Evolutionary conservation across 2,113 vertebrate species (phyloP).

Genomic region (Cyanoliseus patagonus): DNA sequence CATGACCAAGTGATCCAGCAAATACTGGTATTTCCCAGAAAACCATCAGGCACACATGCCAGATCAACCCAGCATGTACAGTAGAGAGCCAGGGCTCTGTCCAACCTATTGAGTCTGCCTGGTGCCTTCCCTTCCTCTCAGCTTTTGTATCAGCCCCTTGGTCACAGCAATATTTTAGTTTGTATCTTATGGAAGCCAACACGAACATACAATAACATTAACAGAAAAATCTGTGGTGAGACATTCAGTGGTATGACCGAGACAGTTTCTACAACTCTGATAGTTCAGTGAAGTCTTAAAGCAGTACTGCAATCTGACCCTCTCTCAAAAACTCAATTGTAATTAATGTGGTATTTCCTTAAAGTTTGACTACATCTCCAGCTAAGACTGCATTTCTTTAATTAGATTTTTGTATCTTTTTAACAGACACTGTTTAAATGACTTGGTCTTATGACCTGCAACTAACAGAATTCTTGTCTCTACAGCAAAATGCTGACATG

Average conservation of each 20-base stretch:
- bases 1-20: neutral
- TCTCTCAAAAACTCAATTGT: neutral
- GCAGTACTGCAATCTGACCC: neutral
- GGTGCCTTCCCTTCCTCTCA: neutral
- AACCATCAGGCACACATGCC: neutral
- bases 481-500: neutral
- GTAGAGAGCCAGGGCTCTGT: neutral
- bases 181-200: neutral
- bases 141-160: neutral
- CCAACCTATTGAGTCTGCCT: accelerated
- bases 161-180: neutral
- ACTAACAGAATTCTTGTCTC: neutral
- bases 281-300: neutral
- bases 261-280: neutral
- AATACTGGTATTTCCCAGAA: neutral
- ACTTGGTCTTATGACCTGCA: neutral
- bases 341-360: neutral
- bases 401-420: neutral
- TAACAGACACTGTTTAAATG: neutral
- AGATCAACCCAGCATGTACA: accelerated
- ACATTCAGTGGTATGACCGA: neutral
- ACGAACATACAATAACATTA: accelerated
- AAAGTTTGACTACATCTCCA: neutral
- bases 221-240: neutral
- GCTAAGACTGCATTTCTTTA: neutral